Evolutionary conservation across 2,113 vertebrate species (phyloP).

Genomic region (Bombycilla garrulus): DNA sequence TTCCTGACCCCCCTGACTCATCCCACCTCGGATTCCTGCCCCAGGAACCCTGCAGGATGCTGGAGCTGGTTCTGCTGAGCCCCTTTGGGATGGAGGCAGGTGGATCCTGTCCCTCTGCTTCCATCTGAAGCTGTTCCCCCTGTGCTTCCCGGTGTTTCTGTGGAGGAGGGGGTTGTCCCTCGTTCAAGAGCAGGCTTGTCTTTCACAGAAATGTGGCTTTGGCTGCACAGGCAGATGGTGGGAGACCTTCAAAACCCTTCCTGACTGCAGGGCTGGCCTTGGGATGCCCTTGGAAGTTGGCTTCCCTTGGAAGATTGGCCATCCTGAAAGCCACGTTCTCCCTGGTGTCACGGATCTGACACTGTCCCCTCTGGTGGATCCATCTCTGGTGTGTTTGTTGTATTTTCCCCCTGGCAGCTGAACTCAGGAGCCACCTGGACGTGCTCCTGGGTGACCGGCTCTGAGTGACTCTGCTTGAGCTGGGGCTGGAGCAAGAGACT

Average conservation of each 20-base stretch:
- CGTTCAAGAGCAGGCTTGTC: background rate
- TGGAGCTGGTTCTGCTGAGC: background rate
- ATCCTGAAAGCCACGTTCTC: background rate
- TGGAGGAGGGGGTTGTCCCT: background rate
- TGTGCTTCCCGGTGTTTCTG: background rate
- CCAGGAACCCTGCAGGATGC: background rate
- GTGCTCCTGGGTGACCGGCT: background rate
- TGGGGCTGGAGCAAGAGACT: background rate
- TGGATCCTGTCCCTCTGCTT: background rate
- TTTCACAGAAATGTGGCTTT: background rate
- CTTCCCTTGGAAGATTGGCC: background rate
- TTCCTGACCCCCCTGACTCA: background rate
- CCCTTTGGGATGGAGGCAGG: accelerated
- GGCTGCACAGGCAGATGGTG: background rate
- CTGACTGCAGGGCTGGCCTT: background rate
- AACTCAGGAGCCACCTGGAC: background rate
- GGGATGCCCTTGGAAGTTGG: background rate
- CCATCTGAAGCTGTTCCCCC: background rate
- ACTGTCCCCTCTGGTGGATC: background rate
- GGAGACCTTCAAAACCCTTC: background rate
- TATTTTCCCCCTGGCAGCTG: accelerated
- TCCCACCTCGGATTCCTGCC: background rate
- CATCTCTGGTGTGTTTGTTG: accelerated
- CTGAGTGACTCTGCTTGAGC: background rate
- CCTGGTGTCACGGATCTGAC: background rate